Conservation (phyloP, 2,797 vertebrate species). For the Fundulus diaphanus region DNA sequence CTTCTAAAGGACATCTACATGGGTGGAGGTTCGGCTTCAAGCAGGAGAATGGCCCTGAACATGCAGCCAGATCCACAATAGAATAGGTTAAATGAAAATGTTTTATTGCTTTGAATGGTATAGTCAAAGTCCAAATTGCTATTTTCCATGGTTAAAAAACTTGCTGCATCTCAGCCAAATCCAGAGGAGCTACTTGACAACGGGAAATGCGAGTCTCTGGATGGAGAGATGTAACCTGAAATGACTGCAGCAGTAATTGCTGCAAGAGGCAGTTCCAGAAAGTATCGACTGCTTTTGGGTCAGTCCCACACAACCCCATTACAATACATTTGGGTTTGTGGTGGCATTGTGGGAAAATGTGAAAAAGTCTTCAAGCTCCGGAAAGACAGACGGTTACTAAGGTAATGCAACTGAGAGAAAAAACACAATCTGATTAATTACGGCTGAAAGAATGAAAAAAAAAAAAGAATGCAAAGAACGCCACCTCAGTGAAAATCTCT, state of each 20-base stretch:
- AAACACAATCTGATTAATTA: too few relatives aligned
- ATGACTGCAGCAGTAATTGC: background rate
- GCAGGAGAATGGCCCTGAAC: background rate
- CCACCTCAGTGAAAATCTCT: too few relatives aligned
- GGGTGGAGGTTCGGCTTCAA: background rate
- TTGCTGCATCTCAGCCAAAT: background rate
- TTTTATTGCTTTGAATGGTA: background rate
- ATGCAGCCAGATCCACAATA: background rate
- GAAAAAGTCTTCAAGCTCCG: background rate
- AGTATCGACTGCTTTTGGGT: background rate
- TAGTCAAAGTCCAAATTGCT: background rate
- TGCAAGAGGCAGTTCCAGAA: background rate
- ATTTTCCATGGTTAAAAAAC: background rate
- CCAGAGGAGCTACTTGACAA: background rate
- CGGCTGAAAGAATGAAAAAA: too few relatives aligned
- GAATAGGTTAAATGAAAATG: background rate
- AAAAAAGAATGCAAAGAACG: too few relatives aligned
- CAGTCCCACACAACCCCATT: background rate
- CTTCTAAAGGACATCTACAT: too few relatives aligned
- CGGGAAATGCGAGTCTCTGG: background rate
- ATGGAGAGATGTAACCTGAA: background rate
- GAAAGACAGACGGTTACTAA: too few relatives aligned
- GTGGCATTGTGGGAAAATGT: background rate
- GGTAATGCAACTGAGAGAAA: too few relatives aligned
- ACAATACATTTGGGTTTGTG: background rate